Evolutionary conservation across 2,113 vertebrate genomes (phyloP).

Genomic region (Rhinichthys klamathensis): DNA sequence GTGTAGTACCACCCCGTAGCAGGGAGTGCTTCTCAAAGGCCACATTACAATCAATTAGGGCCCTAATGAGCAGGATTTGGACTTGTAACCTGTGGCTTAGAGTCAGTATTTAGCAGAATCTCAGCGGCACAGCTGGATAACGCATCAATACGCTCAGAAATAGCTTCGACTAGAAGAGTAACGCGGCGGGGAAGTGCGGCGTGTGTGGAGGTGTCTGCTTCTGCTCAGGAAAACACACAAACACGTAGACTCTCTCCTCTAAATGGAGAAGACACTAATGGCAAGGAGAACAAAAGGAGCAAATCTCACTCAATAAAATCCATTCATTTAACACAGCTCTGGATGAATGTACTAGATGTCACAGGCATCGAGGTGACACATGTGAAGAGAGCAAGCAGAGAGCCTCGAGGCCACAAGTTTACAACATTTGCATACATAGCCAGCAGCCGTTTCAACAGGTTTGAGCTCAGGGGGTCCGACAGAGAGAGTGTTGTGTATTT

Average conservation of each 20-base stretch:
- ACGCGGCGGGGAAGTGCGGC: conserved; percentile 62
- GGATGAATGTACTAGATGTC: conserved; percentile 15
- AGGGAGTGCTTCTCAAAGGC: conserved; percentile 72
- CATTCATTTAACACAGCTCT: conserved; percentile 28
- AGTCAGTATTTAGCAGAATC: conserved; percentile 75
- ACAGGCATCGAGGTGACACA: conserved; percentile 47
- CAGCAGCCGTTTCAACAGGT: conserved; percentile 53
- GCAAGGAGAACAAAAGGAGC: conserved; percentile 49
- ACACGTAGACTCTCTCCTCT: conserved; percentile 25
- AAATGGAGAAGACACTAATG: conserved; percentile 41
- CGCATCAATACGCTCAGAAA: conserved; percentile 79
- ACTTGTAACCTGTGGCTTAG: conserved; percentile 74
- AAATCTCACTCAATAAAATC: conserved; percentile 45
- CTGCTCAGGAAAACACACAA: conserved; percentile 16
- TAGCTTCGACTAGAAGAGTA: conserved; percentile 71
- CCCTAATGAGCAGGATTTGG: conserved; percentile 77
- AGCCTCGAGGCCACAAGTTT: conserved; percentile 45
- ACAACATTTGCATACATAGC: conserved; percentile 61
- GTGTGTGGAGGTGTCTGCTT: conserved; percentile 58
- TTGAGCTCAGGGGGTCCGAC: conserved; percentile 46
- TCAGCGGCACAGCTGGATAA: conserved; percentile 67
- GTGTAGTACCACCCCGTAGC: conserved; percentile 68
- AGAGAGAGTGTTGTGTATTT: conserved; percentile 55
- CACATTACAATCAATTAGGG: conserved; percentile 80
- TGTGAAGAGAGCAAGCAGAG: conserved; percentile 58